Conservation (phyloP, 2,797 vertebrate species). For the Sciurus carolinensis region DNA sequence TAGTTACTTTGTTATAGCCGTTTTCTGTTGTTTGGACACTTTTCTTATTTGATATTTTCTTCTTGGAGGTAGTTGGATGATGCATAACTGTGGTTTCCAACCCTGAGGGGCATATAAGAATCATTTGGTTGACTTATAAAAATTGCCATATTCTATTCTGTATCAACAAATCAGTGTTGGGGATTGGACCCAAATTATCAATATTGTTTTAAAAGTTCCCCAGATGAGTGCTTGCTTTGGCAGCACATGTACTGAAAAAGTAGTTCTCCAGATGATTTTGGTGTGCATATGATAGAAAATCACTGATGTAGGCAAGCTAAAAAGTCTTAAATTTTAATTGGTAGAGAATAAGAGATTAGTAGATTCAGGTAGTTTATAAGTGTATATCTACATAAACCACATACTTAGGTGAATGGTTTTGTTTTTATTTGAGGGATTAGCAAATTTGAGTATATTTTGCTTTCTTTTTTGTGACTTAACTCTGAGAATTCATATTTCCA, state of each 20-base stretch:
- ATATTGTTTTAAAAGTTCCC: neutral
- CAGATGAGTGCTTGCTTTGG: neutral
- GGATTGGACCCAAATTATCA: neutral
- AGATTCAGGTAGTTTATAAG: neutral
- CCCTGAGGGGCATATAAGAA: neutral
- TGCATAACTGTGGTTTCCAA: conserved; percentile 13
- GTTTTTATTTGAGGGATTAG: neutral
- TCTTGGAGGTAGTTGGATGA: neutral
- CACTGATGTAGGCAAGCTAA: neutral
- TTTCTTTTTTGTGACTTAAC: neutral
- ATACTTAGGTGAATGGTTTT: neutral
- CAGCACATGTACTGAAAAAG: neutral
- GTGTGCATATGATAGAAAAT: neutral
- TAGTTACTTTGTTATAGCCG: neutral
- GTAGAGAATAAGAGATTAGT: neutral
- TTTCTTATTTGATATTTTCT: neutral
- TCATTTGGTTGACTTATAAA: neutral
- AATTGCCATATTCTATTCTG: neutral
- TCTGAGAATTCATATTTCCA: neutral
- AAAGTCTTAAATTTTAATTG: conserved; percentile 3
- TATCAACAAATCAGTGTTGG: neutral
- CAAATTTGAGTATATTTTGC: neutral
- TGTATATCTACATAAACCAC: neutral
- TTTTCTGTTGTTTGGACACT: neutral
- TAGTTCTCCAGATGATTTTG: neutral